Percentiles rank a stretch among this genome's conserved stretches.
These are phyloP conservation scores for Myotis findleyi DNA, from an alignment of 2,797 vertebrate species.

Conservation along the genomic window DNA sequence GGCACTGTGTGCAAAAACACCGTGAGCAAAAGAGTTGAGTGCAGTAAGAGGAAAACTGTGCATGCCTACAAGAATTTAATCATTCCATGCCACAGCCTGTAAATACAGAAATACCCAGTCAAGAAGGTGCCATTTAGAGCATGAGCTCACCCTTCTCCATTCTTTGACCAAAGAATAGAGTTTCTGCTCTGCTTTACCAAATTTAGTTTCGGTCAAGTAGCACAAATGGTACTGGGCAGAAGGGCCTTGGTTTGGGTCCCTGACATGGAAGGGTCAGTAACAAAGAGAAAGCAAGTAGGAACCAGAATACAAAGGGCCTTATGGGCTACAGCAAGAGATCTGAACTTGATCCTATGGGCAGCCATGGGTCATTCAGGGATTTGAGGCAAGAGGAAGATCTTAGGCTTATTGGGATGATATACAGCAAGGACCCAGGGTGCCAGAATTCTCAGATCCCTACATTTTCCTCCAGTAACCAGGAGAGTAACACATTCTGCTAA, in stretches of 20 bases:
- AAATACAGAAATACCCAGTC: not conserved
- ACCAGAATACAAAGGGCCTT: not conserved
- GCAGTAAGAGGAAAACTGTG: not conserved
- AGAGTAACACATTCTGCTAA: not conserved
- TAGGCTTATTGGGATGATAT: not conserved
- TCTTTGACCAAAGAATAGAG: not conserved
- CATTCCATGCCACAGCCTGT: not conserved
- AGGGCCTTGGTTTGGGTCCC: not conserved
- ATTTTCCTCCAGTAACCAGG: conserved; percentile 8
- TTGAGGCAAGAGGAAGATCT: not conserved
- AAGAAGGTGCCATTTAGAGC: not conserved
- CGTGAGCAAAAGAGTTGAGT: not conserved
- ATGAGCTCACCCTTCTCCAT: not conserved
- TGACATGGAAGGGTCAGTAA: not conserved
- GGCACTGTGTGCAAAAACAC: not conserved
- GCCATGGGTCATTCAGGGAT: not conserved
- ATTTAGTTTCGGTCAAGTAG: not conserved
- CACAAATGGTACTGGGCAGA: not conserved
- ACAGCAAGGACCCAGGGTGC: not conserved
- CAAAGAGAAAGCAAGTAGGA: not conserved
- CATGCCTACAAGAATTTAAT: not conserved
- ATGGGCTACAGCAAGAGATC: not conserved
- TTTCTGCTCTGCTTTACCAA: not conserved
- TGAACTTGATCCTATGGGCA: not conserved
- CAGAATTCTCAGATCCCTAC: not conserved